Conservation (phyloP, 2,888 invertebrate genomes). For the Sialis lutaria region DNA sequence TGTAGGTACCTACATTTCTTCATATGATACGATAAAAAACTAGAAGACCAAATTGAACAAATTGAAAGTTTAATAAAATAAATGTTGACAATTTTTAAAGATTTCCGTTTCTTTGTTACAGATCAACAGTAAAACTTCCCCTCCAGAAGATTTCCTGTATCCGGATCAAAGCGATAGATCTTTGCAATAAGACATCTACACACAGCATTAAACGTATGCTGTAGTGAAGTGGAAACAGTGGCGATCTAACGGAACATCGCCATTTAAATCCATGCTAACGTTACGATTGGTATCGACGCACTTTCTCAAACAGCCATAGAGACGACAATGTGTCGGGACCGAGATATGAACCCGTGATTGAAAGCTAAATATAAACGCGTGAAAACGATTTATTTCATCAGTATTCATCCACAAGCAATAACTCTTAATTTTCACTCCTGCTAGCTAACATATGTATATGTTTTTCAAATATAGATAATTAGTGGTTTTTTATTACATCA, state of each 20-base stretch:
- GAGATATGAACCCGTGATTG: slow-evolving; percentile 46
- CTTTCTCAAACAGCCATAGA: slow-evolving; percentile 85
- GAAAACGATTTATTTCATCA: background rate
- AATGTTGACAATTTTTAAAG: too few species aligned
- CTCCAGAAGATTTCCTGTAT: too few species aligned
- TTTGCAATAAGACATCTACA: too few species aligned
- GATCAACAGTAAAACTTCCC: too few species aligned
- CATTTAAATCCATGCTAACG: slow-evolving; percentile 53
- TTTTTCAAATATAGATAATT: background rate
- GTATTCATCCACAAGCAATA: background rate
- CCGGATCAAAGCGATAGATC: too few species aligned
- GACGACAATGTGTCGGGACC: slow-evolving; percentile 51
- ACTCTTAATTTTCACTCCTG: background rate
- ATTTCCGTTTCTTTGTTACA: too few species aligned
- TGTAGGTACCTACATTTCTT: too few species aligned
- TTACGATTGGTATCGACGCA: slow-evolving; percentile 85
- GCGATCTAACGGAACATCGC: background rate
- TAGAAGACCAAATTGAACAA: too few species aligned
- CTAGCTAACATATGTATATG: background rate
- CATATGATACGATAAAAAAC: too few species aligned
- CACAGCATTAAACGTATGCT: background rate
- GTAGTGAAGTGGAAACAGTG: background rate
- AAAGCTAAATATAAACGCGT: background rate
- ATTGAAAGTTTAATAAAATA: too few species aligned
- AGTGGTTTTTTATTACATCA: background rate